Base-by-base conservation (phyloP, 2,113 vertebrate species). In the Pseudopodoces humilis region DNA sequence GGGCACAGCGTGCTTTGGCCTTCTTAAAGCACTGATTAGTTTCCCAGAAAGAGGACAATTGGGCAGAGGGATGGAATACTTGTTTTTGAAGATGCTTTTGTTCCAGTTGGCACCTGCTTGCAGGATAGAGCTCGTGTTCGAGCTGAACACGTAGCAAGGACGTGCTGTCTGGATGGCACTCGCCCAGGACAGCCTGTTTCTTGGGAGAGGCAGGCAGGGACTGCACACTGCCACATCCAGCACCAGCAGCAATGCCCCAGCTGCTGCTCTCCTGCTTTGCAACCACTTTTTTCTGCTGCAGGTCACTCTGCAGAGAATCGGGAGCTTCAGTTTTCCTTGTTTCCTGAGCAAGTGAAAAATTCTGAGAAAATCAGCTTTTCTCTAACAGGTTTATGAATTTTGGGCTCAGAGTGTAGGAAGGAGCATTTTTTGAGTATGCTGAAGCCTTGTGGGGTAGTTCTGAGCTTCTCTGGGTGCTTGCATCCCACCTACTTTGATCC, bases 21-120 rank as follows among this genome's bases (percentile, higher is more conserved):
- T 95, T 64, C 92, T 72, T 72, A n/a, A 96, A 92, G 58, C 21
- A 11, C 17, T 16, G 46, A 58, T 76, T 80, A 91, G 7, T 50
- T 85, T 80, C 65, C 23, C 56, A 50, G 74, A 90, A 89, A 46
- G 25, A 62, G 65, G 78, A 64, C 41, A 56, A 13, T 16, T 4
- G 15, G 56, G 31, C 24, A 58, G 55, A 41, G 41, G 59, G 37
- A 30, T 13, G 41, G 46, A 70, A 22, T 28, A 5, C 7, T 52
- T 58, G 69, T 9, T 83, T 82, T 63, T 53, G 78, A 50, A 68
- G 71, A 74, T 8, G 9, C 46, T 86, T 69, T 62, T 2, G 1
- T 92, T 68, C 27, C 55, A 35, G 7, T 49, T 74, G 74, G 62
- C 30, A 47, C 24, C 52, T 75, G 35, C 62, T 56, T 1, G 1